Conservation (phyloP, 2,113 vertebrate genomes). For the Larimichthys polyactis region DNA sequence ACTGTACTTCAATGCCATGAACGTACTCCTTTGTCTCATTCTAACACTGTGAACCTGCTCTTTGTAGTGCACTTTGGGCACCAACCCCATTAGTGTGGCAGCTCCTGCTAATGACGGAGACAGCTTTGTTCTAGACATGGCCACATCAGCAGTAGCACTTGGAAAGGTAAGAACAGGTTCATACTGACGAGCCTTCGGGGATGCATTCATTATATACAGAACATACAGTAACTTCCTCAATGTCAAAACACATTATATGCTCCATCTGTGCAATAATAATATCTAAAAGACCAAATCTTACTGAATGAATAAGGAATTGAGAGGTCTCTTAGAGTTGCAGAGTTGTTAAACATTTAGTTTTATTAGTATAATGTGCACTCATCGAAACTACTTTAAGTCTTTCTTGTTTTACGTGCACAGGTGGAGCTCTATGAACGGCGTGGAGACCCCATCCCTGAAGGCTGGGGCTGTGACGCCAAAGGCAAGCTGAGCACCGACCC, state of each 20-base stretch:
- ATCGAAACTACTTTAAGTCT: not conserved
- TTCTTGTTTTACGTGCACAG: slow-evolving; percentile 49
- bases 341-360: too few relatives aligned
- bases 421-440: slow-evolving; percentile 81
- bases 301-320: too few relatives aligned
- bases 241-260: not conserved
- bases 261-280: too few relatives aligned
- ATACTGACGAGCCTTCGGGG: not conserved
- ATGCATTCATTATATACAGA: not conserved
- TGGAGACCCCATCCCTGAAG: slow-evolving; percentile 79
- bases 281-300: too few relatives aligned
- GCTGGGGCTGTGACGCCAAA: slow-evolving; percentile 83
- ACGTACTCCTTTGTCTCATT: not conserved
- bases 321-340: too few relatives aligned
- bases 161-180: slow-evolving; percentile 78
- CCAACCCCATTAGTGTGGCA: slow-evolving; percentile 84
- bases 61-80: slow-evolving; percentile 83
- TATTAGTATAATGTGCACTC: not conserved
- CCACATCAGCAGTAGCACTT: slow-evolving; percentile 83
- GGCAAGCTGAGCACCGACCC: slow-evolving; percentile 79
- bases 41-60: not conserved
- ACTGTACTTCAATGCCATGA: not conserved
- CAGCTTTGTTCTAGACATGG: slow-evolving; percentile 86
- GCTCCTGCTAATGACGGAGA: slow-evolving; percentile 81
- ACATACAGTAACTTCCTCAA: not conserved